Conservation (phyloP, 1,140 invertebrate genomes). For the Drosophila seguyi region DNA sequence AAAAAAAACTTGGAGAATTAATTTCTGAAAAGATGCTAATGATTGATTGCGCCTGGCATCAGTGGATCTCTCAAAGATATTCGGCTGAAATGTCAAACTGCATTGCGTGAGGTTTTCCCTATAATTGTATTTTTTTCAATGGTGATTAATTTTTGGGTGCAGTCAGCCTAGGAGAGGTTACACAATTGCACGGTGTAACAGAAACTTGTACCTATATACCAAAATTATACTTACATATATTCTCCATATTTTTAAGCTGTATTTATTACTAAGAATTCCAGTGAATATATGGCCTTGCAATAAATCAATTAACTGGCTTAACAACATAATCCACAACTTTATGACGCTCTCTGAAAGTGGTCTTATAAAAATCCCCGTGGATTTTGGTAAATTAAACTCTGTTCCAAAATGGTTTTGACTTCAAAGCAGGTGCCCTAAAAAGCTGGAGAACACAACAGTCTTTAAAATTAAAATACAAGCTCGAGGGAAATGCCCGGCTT, state of each 20-base stretch:
- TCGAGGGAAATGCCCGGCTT: conserved; percentile 10
- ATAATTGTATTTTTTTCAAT: conserved; percentile 34
- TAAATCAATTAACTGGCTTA: conserved; percentile 17
- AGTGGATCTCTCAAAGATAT: conserved; percentile 16
- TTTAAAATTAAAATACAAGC: conserved; percentile 43
- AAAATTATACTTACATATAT: not conserved
- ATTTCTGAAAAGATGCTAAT: conserved; percentile 72
- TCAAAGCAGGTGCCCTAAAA: conserved; percentile 46
- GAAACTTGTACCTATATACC: not conserved
- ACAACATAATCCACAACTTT: conserved; percentile 19
- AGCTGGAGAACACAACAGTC: conserved; percentile 3
- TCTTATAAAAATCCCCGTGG: conserved; percentile 21
- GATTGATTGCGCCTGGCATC: conserved; percentile 72
- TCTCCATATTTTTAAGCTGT: not conserved
- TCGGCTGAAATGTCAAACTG: conserved; percentile 63
- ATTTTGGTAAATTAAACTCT: conserved; percentile 38
- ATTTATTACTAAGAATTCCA: not conserved
- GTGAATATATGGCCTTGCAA: not conserved
- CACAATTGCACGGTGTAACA: conserved; percentile 24
- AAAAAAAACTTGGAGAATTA: conserved; percentile 52
- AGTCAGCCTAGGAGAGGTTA: conserved; percentile 26
- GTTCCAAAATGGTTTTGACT: conserved; percentile 25
- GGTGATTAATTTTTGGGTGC: conserved; percentile 39
- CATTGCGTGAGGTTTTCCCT: conserved; percentile 58
- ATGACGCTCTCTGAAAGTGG: conserved; percentile 10